Base-by-base conservation (phyloP, 2,888 invertebrate species). In the Acheta domesticus region DNA sequence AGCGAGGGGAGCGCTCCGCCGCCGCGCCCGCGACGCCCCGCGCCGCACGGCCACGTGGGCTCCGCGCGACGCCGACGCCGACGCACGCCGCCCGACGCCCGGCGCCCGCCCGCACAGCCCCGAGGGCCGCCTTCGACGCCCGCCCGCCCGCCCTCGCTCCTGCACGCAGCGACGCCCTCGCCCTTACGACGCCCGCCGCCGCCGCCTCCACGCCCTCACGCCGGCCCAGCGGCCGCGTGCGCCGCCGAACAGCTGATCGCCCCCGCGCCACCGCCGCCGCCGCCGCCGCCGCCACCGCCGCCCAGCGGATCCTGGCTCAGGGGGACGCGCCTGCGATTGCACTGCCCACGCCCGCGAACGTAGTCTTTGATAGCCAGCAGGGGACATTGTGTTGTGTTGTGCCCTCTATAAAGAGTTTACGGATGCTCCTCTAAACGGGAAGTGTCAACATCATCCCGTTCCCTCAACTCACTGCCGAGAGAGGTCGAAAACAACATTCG, bases 171-270 rank as follows among this genome's bases (percentile, higher is more conserved):
- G 23, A 23, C 23, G 23, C 23, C 23, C 2, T 8, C 62, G 14
- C 62, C 62, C 62, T 14, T 62, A 14, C 62, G 16, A 19, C 62
- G 14, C 62, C 62, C 62, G 16, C 0, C 19, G 50, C 19, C 14
- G 50, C 23, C 23, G 19, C 14, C 62, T 62, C 62, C 62, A 62
- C 62, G 62, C 62, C 16, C 62, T 62, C 14, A 62, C 62, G n/a
- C n/a, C 4, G 12, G 62, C 14, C 62, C 62, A 62, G 62, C 16
- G 62, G n/a, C 62, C 62, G n/a, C 36, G 62, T 62, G 62, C 14
- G 62, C 36, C 36, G 62, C 19, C 62, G 62, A 62, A 62, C 62
- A 62, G 62, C 62, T 62, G 62, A 62, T 62, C 62, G 62, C 62
- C 62, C 14, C 62, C n/a, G n/a, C 16, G 16, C n/a, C 16, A 4